Percentiles rank a stretch among this genome's conserved stretches.
Evolutionary conservation across 2,888 invertebrate genomes (phyloP).

Genomic region (Dysmachus trigonus): DNA sequence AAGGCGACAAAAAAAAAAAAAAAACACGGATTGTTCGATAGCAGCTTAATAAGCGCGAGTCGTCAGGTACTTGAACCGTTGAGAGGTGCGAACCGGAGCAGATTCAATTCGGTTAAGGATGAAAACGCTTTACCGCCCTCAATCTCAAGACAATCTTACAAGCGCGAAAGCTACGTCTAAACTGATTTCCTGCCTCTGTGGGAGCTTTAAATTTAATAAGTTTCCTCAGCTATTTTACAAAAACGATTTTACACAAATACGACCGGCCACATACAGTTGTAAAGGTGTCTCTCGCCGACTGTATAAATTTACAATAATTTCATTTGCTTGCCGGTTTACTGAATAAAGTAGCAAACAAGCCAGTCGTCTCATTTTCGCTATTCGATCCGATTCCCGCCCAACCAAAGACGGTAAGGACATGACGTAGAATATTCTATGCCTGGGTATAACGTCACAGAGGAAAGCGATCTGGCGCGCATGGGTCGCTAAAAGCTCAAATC

Average conservation of each 20-base stretch:
- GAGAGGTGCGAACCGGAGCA: background rate
- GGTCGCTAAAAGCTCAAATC: background rate
- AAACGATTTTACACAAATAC: background rate
- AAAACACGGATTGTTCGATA: background rate
- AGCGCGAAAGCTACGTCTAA: background rate
- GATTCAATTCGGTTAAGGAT: background rate
- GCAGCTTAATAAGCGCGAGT: background rate
- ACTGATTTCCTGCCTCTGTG: background rate
- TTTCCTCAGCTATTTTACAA: background rate
- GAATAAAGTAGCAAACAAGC: background rate
- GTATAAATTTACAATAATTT: slow-evolving; percentile 40
- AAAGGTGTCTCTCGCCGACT: slow-evolving; percentile 7
- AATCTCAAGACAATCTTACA: background rate
- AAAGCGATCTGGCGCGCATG: slow-evolving; percentile 6
- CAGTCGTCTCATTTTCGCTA: slow-evolving; percentile 10
- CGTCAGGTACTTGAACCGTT: background rate
- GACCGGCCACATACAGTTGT: background rate
- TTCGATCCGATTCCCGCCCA: background rate
- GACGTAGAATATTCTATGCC: background rate
- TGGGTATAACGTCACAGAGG: background rate
- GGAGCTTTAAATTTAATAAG: background rate
- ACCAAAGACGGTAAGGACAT: slow-evolving; percentile 15
- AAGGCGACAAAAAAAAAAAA: background rate
- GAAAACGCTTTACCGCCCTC: background rate
- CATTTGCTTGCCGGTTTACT: slow-evolving; percentile 16